phyloP scores from a whole-genome alignment of 2,113 vertebrate genomes.

The Halcyon malimbica region DNA sequence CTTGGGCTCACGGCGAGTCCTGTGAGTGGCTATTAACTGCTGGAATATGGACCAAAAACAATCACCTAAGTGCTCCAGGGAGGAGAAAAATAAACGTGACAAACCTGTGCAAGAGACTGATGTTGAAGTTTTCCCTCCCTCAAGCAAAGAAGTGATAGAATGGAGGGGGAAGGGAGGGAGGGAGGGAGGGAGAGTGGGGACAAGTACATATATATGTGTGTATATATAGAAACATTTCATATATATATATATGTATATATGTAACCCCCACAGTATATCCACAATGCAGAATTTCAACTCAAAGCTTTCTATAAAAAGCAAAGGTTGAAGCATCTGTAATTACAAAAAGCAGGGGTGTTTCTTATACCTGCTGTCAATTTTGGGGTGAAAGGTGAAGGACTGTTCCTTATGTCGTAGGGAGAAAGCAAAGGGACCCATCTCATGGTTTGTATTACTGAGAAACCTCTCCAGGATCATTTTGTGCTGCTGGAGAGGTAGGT shows the following conservation, averaged over 20 bases:
- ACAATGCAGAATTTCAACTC: not conserved
- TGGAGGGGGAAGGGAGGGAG: not conserved
- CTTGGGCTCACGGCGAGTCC: not conserved
- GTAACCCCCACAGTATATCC: not conserved
- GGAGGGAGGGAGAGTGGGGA: not conserved
- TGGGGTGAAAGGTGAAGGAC: not conserved
- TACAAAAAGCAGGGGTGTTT: not conserved
- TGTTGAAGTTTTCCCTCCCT: not conserved
- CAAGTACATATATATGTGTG: not conserved
- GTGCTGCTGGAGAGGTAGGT: constrained; percentile 2
- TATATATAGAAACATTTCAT: not conserved
- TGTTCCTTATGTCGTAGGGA: not conserved
- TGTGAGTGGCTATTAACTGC: not conserved
- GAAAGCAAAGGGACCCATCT: not conserved
- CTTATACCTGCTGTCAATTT: not conserved
- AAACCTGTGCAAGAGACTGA: constrained; percentile 26
- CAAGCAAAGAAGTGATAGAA: constrained; percentile 7
- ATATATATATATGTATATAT: not conserved
- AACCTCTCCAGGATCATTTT: not conserved
- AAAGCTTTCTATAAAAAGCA: not conserved
- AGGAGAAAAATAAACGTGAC: constrained; percentile 47
- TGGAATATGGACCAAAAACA: constrained; percentile 27
- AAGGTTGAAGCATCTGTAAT: not conserved
- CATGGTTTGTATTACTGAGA: constrained; percentile 10
- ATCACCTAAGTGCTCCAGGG: constrained; percentile 40